phyloP scores from a whole-genome alignment of 2,888 invertebrate species.

The Unio delphinus region DNA sequence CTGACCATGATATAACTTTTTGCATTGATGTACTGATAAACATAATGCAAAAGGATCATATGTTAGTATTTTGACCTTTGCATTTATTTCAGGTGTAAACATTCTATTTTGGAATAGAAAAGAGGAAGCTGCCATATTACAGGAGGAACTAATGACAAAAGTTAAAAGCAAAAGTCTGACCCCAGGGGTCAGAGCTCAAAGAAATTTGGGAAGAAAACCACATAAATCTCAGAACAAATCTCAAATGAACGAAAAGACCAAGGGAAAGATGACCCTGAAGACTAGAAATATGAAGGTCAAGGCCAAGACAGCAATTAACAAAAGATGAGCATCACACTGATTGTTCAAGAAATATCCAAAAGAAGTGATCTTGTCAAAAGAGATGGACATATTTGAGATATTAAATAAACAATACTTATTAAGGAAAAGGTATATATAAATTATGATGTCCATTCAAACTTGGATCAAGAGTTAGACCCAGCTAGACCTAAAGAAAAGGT shows the following conservation, averaged over 20 bases:
- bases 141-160: constrained; percentile 13
- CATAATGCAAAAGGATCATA: no score
- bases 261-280: not conserved
- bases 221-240: not conserved
- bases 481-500: no score
- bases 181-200: constrained; percentile 4
- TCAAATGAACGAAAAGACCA: no score
- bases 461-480: no score
- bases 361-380: no score
- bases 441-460: no score
- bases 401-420: no score
- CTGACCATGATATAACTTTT: no score
- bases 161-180: not conserved
- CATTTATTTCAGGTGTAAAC: constrained; percentile 45
- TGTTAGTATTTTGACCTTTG: not conserved
- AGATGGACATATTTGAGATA: no score
- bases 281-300: constrained; percentile 13
- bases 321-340: constrained; percentile 5
- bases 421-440: no score
- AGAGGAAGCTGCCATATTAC: constrained; percentile 35
- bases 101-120: constrained; percentile 52
- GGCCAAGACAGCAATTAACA: constrained; percentile 17
- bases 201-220: not conserved
- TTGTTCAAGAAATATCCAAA: no score
- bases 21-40: no score